Evolutionary conservation across 2,888 invertebrate species (phyloP), one percentile per base, ranked within the genome.

Genomic region (Drosophila parthenogenetica): DNA sequence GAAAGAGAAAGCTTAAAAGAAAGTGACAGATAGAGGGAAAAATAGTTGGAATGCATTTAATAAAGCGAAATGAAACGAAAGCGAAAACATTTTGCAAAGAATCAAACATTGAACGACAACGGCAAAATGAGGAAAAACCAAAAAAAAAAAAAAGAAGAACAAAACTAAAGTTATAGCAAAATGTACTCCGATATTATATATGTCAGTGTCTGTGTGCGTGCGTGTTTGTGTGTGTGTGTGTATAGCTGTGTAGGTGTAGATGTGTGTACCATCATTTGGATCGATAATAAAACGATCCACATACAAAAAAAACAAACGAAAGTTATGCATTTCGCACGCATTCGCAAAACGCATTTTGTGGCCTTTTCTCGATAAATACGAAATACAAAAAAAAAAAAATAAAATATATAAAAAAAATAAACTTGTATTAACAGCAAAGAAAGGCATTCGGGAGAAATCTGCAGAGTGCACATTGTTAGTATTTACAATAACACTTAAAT

Each of bases 131-230:
- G 17, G 10, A 17, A 54, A 11, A 2, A 35, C 16, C 8, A 37
- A 19, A 59, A 22, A 51, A 55, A 22, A 58, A 46, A 63, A 68
- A 39, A 49, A 46, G 40, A 64, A 35, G 62, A 61, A 62, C 48
- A 19, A 19, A 19, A 25, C 35, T 11, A 35, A 35, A 73, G 59
- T 71, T 74, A 69, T 85, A 85, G 85, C 83, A 74, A 85, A 84
- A 79, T 83, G 81, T 84, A 85, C 83, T 81, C 83, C 85, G 83
- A 84, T 84, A 83, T 84, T 85, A 81, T 66, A 35, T 35, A 35
- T 35, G 13, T 35, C 35, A 3, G 61, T 79, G 60, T 66, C 50
- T 61, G 63, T 72, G 57, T 76, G 65, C 69, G 46, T 50, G 32
- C 61, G 40, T 60, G 69, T 64, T 43, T 64, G 29, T 48, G 35